These are phyloP conservation scores for Amia ocellicauda DNA, from an alignment of 2,113 vertebrate species.

Conservation along the genomic window DNA sequence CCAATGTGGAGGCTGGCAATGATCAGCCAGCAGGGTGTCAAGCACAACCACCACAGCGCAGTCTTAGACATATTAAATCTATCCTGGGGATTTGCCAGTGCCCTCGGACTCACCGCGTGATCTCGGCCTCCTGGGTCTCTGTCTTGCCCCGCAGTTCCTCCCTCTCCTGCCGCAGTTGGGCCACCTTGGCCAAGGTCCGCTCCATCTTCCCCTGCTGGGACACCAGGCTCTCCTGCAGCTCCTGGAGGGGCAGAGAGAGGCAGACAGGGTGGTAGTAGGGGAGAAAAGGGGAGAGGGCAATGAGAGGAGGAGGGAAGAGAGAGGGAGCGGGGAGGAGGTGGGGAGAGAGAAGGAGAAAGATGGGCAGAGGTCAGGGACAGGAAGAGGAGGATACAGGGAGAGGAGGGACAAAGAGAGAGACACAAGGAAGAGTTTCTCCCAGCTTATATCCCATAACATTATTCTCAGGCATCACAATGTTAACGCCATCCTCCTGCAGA, in stretches of 20 bases:
- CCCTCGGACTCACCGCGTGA: constrained; percentile 40
- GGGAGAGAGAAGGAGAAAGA: not conserved
- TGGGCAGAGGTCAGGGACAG: not conserved
- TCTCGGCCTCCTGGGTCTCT: constrained; percentile 39
- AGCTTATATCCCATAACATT: not conserved
- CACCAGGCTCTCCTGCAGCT: constrained; percentile 23
- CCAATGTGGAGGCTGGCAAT: not conserved
- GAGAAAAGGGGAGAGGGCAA: not conserved
- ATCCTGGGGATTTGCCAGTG: not conserved
- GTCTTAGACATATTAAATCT: too few relatives aligned
- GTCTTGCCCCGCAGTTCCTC: constrained; percentile 27
- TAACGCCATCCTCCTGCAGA: not conserved
- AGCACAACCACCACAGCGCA: not conserved
- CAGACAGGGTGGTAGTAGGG: too few relatives aligned
- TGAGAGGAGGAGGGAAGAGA: too few relatives aligned
- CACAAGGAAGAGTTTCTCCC: not conserved
- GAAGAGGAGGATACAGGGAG: not conserved
- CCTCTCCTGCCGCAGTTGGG: constrained; percentile 43
- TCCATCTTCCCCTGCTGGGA: constrained; percentile 41
- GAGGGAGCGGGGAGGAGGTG: not conserved
- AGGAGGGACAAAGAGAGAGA: not conserved
- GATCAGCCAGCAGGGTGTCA: not conserved
- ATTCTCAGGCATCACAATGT: not conserved
- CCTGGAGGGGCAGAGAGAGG: not conserved
- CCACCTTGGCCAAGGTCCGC: constrained; percentile 49